phyloP scores from a whole-genome alignment of 2,113 vertebrate species.

The Oceanites oceanicus region DNA sequence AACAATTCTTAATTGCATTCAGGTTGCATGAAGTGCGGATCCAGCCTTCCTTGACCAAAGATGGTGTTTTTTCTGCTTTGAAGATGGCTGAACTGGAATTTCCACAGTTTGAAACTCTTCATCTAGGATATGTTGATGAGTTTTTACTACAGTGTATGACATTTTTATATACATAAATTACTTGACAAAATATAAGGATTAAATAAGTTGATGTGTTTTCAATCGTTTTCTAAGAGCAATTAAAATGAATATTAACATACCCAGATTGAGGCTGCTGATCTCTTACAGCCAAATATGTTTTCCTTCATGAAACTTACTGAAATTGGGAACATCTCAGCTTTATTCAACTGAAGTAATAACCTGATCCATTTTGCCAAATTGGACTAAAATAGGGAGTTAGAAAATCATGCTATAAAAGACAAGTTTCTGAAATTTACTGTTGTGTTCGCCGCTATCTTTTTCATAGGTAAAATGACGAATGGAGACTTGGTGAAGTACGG shows the following conservation, averaged over 20 bases:
- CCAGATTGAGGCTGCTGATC: not conserved
- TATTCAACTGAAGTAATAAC: not conserved
- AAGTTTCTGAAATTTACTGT: not conserved
- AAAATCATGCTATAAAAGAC: not conserved
- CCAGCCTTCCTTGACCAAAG: constrained; percentile 98
- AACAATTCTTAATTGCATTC: constrained; percentile 27
- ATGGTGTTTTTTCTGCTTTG: constrained; percentile 96
- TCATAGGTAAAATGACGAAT: constrained; percentile 93
- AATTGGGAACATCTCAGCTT: not conserved
- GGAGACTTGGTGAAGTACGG: constrained; percentile 95
- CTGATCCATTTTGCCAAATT: not conserved
- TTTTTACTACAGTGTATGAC: constrained; percentile 95
- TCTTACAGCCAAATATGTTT: not conserved
- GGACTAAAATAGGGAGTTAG: not conserved
- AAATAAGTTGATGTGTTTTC: not conserved
- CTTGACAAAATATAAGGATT: not conserved
- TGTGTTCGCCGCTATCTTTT: not conserved
- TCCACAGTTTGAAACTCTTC: constrained; percentile 98
- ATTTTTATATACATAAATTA: not conserved
- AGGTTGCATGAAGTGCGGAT: constrained; percentile 98
- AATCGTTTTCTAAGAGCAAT: not conserved
- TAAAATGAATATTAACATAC: not conserved
- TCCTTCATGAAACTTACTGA: not conserved
- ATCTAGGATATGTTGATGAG: constrained; percentile 97
- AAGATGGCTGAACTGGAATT: constrained; percentile 99